phyloP scores from a whole-genome alignment of 2,888 invertebrate species.

The Scaptomyza parva region DNA sequence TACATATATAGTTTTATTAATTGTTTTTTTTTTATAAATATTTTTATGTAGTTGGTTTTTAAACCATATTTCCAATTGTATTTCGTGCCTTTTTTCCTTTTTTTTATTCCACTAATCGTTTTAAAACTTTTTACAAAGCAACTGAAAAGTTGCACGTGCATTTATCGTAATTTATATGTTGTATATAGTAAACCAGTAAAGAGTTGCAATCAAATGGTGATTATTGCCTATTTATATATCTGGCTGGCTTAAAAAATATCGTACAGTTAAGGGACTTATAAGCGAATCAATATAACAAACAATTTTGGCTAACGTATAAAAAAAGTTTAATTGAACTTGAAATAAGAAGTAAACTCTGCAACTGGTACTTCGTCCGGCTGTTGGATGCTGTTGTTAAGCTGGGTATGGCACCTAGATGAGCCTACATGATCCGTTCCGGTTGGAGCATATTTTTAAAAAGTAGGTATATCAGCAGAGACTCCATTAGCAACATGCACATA shows the following conservation, averaged over 20 bases:
- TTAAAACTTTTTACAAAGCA: constrained; percentile 49
- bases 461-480: constrained; percentile 56
- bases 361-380: constrained; percentile 4
- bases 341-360: constrained; percentile 33
- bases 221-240: constrained; percentile 38
- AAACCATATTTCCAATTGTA: constrained; percentile 11
- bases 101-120: constrained; percentile 9
- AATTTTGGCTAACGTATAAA: constrained; percentile 61
- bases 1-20: constrained; percentile 22
- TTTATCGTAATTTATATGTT: constrained; percentile 8
- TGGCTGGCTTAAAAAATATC: constrained; percentile 64
- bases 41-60: constrained; percentile 15
- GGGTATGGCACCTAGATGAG: neutral
- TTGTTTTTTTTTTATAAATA: constrained; percentile 1
- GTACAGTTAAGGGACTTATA: constrained; percentile 47
- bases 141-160: constrained; percentile 30
- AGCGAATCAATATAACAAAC: constrained; percentile 60
- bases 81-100: neutral
- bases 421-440: constrained; percentile 25
- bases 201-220: constrained; percentile 26
- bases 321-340: constrained; percentile 38
- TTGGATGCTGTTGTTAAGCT: neutral
- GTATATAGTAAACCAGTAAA: constrained; percentile 19
- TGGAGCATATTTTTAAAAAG: constrained; percentile 43
- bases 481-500: constrained; percentile 54